Base-by-base conservation (phyloP, 2,888 invertebrate genomes). In the Augochlorella aurata region DNA sequence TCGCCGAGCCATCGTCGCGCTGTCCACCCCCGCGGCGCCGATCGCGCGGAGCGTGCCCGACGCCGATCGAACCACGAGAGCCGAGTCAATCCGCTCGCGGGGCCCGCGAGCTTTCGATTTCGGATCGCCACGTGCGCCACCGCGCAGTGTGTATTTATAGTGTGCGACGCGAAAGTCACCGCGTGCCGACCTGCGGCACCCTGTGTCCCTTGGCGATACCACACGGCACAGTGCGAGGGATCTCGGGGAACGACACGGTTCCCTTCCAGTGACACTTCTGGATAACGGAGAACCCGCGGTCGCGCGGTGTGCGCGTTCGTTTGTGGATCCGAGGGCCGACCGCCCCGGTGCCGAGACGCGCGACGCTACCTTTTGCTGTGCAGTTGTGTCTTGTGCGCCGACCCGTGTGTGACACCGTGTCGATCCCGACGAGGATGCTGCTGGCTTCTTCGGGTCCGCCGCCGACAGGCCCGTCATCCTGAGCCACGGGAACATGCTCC, bases 71-170 rank as follows among this genome's bases (percentile, higher is more conserved):
- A 1, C 29, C 29, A 29, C 29, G 2, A 2, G 1, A 29, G 29
- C 29, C 29, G 29, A 29, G 1, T 29, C 29, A 29, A 58, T 29
- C 24, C 24, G 24, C 14, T 24, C 61, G 61, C 44, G 21, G 54
- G 21, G 44, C 66, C 47, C 65, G 66, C n/a, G 44, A 63, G 38
- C 21, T 65, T 29, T 63, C 63, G 38, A n/a, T 65, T 73, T 72
- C 58, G 24, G 24, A 16, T 58, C 58, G 58, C 58, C 83, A 84
- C 83, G 83, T 84, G 83, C 77, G 50, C 49, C 47, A 10, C 24
- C 73, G 50, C 69, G 44, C 74, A 54, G 81, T 72, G 81, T 76
- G 79, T 84, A 83, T 84, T 83, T 83, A 83, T 83, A 83, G 83
- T 79, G 83, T 29, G 63, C 58, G 14, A 49, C 47, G 47, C 47